Evolutionary conservation across 2,797 vertebrate species (phyloP), one percentile per base, ranked within the genome.

Genomic region (Poliocrania exsul): DNA sequence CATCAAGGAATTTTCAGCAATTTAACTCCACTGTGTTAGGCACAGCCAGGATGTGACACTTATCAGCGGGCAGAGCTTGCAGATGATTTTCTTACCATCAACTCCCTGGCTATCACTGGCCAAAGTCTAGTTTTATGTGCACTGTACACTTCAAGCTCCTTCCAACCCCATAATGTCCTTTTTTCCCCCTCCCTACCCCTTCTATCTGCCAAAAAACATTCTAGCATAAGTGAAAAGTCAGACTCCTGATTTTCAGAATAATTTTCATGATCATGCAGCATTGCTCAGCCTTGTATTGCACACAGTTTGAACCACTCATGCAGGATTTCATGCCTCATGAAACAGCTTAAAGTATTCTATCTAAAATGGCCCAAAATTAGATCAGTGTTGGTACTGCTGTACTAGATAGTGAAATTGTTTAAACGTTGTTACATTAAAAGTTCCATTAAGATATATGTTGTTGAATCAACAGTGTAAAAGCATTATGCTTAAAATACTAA

Each of bases 381-480:
- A 93, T 74, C 77, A 81, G 35, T 1, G 0, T 67, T 85, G 56
- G 26, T 93, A 53, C 9, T 73, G 46, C 37, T 94, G n/a, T 51
- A 87, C 40, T 64, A 57, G 33, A 54, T 16, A 71, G 37, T 29
- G 56, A 80, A 73, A 88, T 69, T 83, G 46, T 89, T 95, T 87
- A 46, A 89, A 74, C 16, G 28, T 28, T 56, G 64, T 31, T 93
- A 67, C 25, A 53, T 60, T 80, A 80, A 61, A 93, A 83, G 65
- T 26, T 69, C 77, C 61, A 44, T 86, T 86, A 83, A 81, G 60
- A 14, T 74, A 71, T 86, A 79, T 92, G 26, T 37, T 93, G 50
- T 60, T 90, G 80, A 70, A 91, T 80, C 49, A 58, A 77, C 54
- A 80, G 38, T 19, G n/a, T 69, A 91, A 91, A 86, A 88, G 40